Evolutionary conservation across 1,140 invertebrate species (phyloP), one percentile per base, ranked within the genome.

Genomic region (Trinorchestia longiramus): DNA sequence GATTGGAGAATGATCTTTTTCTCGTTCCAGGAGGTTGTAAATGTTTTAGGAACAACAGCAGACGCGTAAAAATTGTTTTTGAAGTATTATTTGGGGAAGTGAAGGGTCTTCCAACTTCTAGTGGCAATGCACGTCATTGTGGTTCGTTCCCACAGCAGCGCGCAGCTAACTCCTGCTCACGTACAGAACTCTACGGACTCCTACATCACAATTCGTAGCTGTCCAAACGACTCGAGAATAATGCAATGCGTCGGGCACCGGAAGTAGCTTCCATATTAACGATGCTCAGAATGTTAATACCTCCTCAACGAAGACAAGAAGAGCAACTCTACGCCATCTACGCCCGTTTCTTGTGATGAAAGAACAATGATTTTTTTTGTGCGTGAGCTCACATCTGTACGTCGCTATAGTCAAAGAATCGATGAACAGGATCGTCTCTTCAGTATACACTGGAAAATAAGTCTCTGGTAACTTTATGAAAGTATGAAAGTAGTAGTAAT

Each of bases 201-300:
- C 28, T 36, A 28, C 62, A 36, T 15, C 62, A 28, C 62, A 36
- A 77, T 77, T 77, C 11, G 62, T 77, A 28, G 62, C 28, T 28
- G 62, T 77, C 62, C 62, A 90, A 90, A 41, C 41, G 43, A 42
- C 88, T 41, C 88, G 11, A 36, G n/a, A 90, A 42, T 43, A 90
- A 90, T 90, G 0, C 88, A 90, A 17, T 90, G 88, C 41, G 43
- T 90, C 43, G 28, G 88, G 36, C n/a, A 3, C n/a, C 88, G n/a
- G 88, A 90, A 90, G 88, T 43, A 28, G 88, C 41, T 42, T 36
- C 43, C 88, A 42, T 90, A 90, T 90, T 90, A 90, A 42, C 43
- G 88, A 90, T 90, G 88, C 43, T 90, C 23, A 90, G 88, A 90
- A 90, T 90, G 88, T 90, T 42, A 90, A 90, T 90, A 15, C 88